phyloP scores from a whole-genome alignment of 1,140 invertebrate genomes.

The Papilio polytes region DNA sequence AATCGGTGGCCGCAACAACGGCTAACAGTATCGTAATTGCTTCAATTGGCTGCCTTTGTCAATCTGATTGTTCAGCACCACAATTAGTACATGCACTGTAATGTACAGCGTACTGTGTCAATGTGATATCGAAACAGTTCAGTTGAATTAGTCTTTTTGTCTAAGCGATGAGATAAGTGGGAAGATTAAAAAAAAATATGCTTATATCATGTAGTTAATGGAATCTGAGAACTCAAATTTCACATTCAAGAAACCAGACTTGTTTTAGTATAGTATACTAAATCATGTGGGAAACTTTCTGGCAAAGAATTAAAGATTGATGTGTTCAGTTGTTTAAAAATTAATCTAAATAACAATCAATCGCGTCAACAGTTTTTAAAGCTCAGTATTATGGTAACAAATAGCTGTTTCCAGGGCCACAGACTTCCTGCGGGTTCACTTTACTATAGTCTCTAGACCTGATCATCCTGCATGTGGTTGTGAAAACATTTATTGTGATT shows the following conservation, averaged over 20 bases:
- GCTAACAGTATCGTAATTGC: slow-evolving; percentile 22
- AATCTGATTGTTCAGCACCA: slow-evolving; percentile 30
- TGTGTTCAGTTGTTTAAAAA: neutral
- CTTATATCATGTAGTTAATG: neutral
- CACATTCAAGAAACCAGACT: neutral
- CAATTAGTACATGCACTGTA: slow-evolving; percentile 20
- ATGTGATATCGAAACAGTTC: neutral
- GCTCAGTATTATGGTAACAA: neutral
- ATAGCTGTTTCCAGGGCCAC: neutral
- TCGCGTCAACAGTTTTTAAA: neutral
- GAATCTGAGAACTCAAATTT: neutral
- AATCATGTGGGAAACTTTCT: neutral
- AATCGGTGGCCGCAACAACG: slow-evolving; percentile 26
- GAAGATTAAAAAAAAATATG: neutral
- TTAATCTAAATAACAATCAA: no score
- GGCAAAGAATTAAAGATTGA: neutral
- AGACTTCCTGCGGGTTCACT: neutral
- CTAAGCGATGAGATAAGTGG: neutral
- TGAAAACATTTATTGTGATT: neutral
- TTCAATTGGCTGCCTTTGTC: slow-evolving; percentile 34
- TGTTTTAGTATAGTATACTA: neutral
- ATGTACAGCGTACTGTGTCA: neutral
- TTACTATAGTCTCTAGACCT: neutral
- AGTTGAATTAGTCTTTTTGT: neutral
- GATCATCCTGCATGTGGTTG: neutral